A percentile compares a stretch with the other conserved stretches of the same genome.
These are phyloP conservation scores for Ctenopoma kingsleyae DNA, from an alignment of 2,797 vertebrate species.

Conservation along the genomic window DNA sequence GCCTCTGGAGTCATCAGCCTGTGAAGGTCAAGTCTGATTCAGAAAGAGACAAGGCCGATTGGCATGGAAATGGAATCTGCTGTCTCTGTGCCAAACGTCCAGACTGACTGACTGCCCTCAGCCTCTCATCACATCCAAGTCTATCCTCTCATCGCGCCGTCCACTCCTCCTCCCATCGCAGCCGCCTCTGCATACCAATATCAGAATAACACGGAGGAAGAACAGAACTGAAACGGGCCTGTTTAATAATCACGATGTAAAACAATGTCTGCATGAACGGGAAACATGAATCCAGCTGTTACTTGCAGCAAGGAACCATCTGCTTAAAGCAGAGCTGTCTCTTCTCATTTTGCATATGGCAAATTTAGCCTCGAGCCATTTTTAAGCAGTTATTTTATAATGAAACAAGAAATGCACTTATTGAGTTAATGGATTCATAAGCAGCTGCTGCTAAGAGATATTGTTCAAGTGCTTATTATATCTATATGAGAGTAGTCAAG, in stretches of 20 bases:
- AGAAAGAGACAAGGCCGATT: constrained; percentile 84
- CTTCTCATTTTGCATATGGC: constrained; percentile 63
- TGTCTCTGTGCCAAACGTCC: constrained; percentile 81
- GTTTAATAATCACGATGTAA: constrained; percentile 77
- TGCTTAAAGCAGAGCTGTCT: constrained; percentile 68
- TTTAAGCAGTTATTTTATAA: constrained; percentile 68
- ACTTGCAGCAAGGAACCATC: constrained; percentile 68
- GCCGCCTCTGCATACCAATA: constrained; percentile 77
- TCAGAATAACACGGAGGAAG: constrained; percentile 52
- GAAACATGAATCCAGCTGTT: constrained; percentile 79
- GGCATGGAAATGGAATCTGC: constrained; percentile 85
- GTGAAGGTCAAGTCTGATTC: constrained; percentile 85
- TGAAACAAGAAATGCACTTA: constrained; percentile 72
- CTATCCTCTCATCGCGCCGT: constrained; percentile 72
- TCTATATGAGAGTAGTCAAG: constrained; percentile 66
- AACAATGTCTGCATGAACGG: constrained; percentile 73
- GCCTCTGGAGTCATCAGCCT: constrained; percentile 81
- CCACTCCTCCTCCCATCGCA: constrained; percentile 57
- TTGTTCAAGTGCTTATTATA: constrained; percentile 72
- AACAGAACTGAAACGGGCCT: constrained; percentile 50
- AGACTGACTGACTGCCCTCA: constrained; percentile 81
- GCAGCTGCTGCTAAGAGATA: constrained; percentile 60
- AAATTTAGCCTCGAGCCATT: constrained; percentile 66
- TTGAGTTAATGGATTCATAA: constrained; percentile 71
- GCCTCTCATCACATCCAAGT: constrained; percentile 80